Evolutionary conservation across 2,888 invertebrate genomes (phyloP).

Genomic region (Cerastis rubricosa): DNA sequence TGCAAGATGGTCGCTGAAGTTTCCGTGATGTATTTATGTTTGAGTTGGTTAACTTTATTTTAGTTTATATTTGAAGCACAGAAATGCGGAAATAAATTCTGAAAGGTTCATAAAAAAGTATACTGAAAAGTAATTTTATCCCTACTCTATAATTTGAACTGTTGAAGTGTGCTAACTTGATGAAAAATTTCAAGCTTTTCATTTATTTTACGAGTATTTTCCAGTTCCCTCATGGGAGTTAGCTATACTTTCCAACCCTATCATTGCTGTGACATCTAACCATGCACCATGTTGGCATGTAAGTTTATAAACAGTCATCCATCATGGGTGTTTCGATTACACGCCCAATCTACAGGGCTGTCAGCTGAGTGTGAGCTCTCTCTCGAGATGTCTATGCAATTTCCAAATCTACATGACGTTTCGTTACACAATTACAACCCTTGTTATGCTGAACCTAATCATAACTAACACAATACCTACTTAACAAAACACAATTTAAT

Average conservation of each 20-base stretch:
- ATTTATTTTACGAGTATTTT: neutral
- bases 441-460: neutral
- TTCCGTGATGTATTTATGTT: constrained; percentile 46
- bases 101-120: neutral
- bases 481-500: neutral
- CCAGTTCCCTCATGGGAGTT: neutral
- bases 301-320: constrained; percentile 42
- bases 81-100: neutral
- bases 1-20: constrained; percentile 49
- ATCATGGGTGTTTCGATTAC: constrained; percentile 46
- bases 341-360: constrained; percentile 32
- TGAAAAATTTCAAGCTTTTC: neutral
- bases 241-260: neutral
- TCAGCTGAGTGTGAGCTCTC: constrained; percentile 24
- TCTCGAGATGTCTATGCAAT: neutral
- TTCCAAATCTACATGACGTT: neutral
- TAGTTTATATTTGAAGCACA: neutral
- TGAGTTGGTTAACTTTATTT: constrained; percentile 19
- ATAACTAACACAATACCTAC: neutral
- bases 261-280: neutral
- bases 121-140: neutral
- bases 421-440: neutral
- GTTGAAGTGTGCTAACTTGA: neutral
- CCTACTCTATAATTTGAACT: neutral
- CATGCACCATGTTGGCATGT: constrained; percentile 26